Conservation (phyloP, 2,113 vertebrate species). For the Semnopithecus entellus region DNA sequence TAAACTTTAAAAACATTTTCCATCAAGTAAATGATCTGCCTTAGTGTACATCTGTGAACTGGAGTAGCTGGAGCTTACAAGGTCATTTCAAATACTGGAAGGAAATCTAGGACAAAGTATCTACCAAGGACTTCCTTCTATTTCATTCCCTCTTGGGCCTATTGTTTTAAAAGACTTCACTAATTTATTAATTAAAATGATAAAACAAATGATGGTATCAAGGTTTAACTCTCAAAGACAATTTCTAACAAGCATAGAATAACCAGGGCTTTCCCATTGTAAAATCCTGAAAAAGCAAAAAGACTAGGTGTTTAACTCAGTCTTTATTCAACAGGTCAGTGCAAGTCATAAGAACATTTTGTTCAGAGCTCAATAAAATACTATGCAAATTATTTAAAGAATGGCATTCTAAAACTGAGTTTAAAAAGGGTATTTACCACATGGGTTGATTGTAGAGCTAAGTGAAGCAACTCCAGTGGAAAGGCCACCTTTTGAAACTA, state of each 20-base stretch:
- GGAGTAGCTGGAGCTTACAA: not conserved
- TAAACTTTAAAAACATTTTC: constrained; percentile 12
- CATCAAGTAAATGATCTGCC: not conserved
- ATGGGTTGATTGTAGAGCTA: constrained; percentile 89
- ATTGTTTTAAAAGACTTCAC: constrained; percentile 9
- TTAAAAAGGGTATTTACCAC: constrained; percentile 87
- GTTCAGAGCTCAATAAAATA: not conserved
- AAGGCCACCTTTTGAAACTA: constrained; percentile 85
- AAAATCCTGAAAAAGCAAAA: constrained; percentile 24
- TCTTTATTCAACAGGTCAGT: not conserved
- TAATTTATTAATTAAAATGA: constrained; percentile 17
- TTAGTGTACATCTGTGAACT: not conserved
- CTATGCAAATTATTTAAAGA: not conserved
- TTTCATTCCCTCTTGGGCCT: not conserved
- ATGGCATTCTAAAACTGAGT: not conserved
- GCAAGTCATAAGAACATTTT: not conserved
- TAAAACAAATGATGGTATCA: not conserved
- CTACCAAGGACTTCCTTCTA: not conserved
- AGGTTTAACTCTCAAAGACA: constrained; percentile 13
- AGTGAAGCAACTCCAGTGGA: constrained; percentile 85
- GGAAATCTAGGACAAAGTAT: not conserved
- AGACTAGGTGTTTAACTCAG: not conserved
- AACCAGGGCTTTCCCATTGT: not conserved
- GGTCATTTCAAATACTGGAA: constrained; percentile 29
- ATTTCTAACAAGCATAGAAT: not conserved